Evolutionary conservation across 1,140 invertebrate species (phyloP).

Genomic region (Euglossa dilemma): DNA sequence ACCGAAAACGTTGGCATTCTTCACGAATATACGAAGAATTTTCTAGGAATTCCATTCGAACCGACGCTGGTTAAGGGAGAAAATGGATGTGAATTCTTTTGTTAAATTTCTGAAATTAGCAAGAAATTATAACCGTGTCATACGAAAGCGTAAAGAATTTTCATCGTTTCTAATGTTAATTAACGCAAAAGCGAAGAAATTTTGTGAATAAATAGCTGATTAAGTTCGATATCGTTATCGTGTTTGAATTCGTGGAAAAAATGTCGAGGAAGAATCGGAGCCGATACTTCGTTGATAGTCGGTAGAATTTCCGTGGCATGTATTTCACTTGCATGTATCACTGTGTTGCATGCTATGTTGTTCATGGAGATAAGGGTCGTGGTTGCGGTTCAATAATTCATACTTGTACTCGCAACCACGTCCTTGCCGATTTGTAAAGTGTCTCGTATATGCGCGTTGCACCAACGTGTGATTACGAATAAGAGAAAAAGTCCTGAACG

Average conservation of each 20-base stretch:
- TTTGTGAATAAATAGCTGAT: not conserved
- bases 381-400: constrained; percentile 1
- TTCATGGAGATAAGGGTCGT: not conserved
- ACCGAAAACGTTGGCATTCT: not conserved
- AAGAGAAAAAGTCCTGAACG: not conserved
- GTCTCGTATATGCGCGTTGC: not conserved
- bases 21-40: not conserved
- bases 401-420: not conserved
- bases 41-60: constrained; percentile 4
- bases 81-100: not conserved
- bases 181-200: not conserved
- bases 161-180: not conserved
- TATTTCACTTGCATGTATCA: not conserved
- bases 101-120: constrained; percentile 1
- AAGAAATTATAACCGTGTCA: not conserved
- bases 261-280: not conserved
- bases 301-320: not conserved
- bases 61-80: not conserved
- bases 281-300: constrained; percentile 37
- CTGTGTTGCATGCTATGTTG: not conserved
- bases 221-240: not conserved
- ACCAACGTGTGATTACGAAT: not conserved
- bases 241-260: not conserved
- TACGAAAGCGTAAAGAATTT: not conserved
- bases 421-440: not conserved